Evolutionary conservation across 2,113 vertebrate genomes (phyloP), one percentile per base, ranked within the genome.

Genomic region (Reinhardtius hippoglossoides): DNA sequence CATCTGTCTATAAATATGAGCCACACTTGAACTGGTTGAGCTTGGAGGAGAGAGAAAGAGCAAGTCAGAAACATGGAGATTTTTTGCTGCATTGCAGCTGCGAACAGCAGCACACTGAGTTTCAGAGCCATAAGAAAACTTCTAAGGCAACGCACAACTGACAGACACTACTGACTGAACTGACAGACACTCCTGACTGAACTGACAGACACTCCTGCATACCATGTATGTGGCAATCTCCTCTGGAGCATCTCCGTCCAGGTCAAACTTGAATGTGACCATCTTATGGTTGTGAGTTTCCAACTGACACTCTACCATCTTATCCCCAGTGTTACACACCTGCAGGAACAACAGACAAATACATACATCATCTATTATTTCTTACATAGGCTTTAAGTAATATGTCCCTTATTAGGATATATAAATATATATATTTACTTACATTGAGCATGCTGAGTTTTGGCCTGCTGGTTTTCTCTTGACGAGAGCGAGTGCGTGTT

Each of bases 261-360:
- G 92, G 84, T 99, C 98, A 79, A 99, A 99, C 87, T 99, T 99
- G 86, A 99, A 99, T 0, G 98, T 99, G 81, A 99, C 98, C 97
- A 98, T 99, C 92, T 99, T 99, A 88, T 99, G 98, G 88, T 99
- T 99, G 75, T 99, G 98, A 1, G 98, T 99, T 87, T 99, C 98
- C 72, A 99, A 87, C 88, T 98, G 98, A 82, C 98, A 99, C 83
- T 99, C 98, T 20, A 99, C 98, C 98, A 99, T 99, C 93, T 99
- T 99, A 89, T 99, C 98, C 0, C 98, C 98, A 0, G 97, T 98
- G 91, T 99, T 97, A 72, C 95, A 97, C 3, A 99, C 97, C 98
- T 99, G 85, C 52, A 76, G 61, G 23, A 14, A 59, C 14, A 71
- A 35, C 4, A 20, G 44, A 58, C 9, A 40, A 61, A 42, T 21